Evolutionary conservation across 2,888 invertebrate genomes (phyloP).

Genomic region (Heteromyza rotundicornis): DNA sequence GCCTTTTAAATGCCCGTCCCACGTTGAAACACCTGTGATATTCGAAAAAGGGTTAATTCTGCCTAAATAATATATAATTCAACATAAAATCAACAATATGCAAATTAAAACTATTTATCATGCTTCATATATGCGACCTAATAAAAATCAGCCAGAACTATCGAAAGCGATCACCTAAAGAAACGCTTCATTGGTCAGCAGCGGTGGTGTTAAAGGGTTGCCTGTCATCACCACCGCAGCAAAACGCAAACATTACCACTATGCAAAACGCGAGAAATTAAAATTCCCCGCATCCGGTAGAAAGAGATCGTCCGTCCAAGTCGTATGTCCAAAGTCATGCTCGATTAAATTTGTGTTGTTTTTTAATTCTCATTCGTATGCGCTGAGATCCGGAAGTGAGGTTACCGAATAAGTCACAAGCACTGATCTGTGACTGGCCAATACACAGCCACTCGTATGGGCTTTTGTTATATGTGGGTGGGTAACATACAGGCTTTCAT

Average conservation of each 20-base stretch:
- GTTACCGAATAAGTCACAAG: neutral
- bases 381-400: neutral
- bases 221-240: constrained; percentile 26
- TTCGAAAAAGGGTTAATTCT: too few relatives aligned
- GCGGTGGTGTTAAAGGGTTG: constrained; percentile 48
- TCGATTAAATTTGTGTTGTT: constrained; percentile 55
- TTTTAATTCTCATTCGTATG: constrained; percentile 4
- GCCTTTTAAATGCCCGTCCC: constrained; percentile 22
- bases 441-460: constrained; percentile 20
- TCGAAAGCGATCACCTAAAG: constrained; percentile 11
- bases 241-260: constrained; percentile 32
- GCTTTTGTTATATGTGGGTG: too few relatives aligned
- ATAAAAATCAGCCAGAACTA: constrained; percentile 50
- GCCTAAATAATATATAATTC: neutral
- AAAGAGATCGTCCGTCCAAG: neutral
- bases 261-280: constrained; percentile 48
- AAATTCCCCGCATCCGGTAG: constrained; percentile 56
- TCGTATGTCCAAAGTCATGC: constrained; percentile 47
- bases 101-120: constrained; percentile 53
- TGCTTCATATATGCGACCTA: constrained; percentile 29
- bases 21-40: constrained; percentile 30
- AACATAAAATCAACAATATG: constrained; percentile 40
- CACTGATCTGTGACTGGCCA: constrained; percentile 33
- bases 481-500: too few relatives aligned
- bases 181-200: constrained; percentile 42